Base-by-base conservation (phyloP, 2,888 invertebrate species). In the Ophion ventricosus region DNA sequence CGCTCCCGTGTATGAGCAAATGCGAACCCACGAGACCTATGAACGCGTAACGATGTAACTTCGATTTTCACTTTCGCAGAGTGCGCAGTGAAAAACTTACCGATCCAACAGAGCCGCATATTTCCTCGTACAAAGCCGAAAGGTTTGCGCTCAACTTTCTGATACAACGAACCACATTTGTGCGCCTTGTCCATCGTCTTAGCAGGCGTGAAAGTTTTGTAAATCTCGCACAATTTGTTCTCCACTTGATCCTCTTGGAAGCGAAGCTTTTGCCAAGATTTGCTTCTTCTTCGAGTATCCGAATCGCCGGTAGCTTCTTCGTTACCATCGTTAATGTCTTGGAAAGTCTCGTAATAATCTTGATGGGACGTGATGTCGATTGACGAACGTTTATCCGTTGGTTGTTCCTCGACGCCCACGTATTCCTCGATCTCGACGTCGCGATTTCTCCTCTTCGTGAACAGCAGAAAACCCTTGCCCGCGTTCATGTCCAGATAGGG, bases 401-500 rank as follows among this genome's bases (percentile, higher is more conserved):
- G 23, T 17, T 54, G 77, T 61, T 87, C 85, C 8, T 89, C 88
- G n/a, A 87, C 79, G 23, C 85, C 87, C 11, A 89, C 88, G 67
- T 89, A 89, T 59, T 89, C 89, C 66, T 88, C 88, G 26, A 85
- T 80, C 29, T 85, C 85, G 57, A 63, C 64, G 7, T 81, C 72
- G 26, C 80, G 89, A 88, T 61, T 91, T 88, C 56, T 89, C 80
- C 10, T 80, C 17, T 35, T 89, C 85, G 49, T 64, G 78, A 80
- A 80, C 20, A 87, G 67, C 17, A 80, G 59, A 5, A 89, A 56
- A 8, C 90, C 83, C 40, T 88, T 87, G 20, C 90, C 89, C 0
- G 90, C 90, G 57, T 88, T 91, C 93, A 93, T 93, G 61, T 91
- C 89, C 43, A 93, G 86, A 59, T 93, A 93, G 2, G 91, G 90